Conservation (phyloP, 2,888 invertebrate species). For the Asteroscopus sphinx region DNA sequence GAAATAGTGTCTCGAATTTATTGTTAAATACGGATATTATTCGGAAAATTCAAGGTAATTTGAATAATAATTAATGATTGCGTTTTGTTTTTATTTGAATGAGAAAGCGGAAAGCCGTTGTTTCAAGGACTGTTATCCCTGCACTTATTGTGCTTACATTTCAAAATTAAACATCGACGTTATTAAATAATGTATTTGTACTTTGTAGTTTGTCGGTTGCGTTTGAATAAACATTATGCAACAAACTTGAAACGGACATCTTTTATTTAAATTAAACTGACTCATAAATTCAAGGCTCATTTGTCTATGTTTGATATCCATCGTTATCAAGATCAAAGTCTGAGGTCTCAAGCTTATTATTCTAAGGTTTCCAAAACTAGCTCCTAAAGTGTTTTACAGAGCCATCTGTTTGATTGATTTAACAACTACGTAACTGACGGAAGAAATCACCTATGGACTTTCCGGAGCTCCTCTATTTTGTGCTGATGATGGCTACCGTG, state of each 20-base stretch:
- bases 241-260: conserved; percentile 35
- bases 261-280: conserved; percentile 38
- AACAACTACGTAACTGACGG: too few relatives aligned
- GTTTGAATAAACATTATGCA: conserved; percentile 42
- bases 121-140: conserved; percentile 11
- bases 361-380: neutral
- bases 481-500: too few relatives aligned
- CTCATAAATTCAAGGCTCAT: conserved; percentile 48
- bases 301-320: conserved; percentile 23
- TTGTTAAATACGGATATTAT: conserved; percentile 25
- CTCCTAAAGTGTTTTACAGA: neutral
- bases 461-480: too few relatives aligned
- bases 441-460: too few relatives aligned
- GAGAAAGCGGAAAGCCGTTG: conserved; percentile 15
- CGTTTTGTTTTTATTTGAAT: neutral
- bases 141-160: neutral
- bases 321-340: conserved; percentile 28
- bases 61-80: conserved; percentile 11
- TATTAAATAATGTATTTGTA: neutral
- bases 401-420: neutral
- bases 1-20: conserved; percentile 39
- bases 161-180: neutral
- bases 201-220: conserved; percentile 6
- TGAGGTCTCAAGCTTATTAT: conserved; percentile 1
- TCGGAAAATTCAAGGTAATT: conserved; percentile 44